These are phyloP conservation scores for Toxotes lorentzi DNA, from an alignment of 2,797 vertebrate species.

Conservation along the genomic window DNA sequence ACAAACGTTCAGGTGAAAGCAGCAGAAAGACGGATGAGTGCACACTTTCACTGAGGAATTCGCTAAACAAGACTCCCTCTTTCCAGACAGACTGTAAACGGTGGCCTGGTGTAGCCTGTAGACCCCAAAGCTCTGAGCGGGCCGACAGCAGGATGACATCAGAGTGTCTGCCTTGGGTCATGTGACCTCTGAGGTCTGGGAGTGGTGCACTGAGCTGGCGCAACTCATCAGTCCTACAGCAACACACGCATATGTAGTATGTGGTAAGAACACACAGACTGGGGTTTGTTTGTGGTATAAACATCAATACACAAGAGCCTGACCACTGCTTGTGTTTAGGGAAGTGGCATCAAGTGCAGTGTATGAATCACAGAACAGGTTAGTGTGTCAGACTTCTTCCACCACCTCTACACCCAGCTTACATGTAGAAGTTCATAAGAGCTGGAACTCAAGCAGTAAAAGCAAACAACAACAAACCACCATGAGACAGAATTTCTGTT, in stretches of 20 bases:
- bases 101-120: neutral
- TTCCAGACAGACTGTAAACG: slow-evolving; percentile 28
- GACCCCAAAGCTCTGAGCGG: slow-evolving; percentile 16
- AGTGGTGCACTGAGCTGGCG: slow-evolving; percentile 43
- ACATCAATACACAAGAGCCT: slow-evolving; percentile 16
- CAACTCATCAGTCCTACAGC: slow-evolving; percentile 40
- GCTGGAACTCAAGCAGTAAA: neutral
- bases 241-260: slow-evolving; percentile 16
- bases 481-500: slow-evolving; percentile 11
- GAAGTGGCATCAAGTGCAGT: slow-evolving; percentile 7
- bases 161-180: slow-evolving; percentile 53
- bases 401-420: neutral
- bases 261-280: slow-evolving; percentile 21
- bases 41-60: slow-evolving; percentile 38
- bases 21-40: slow-evolving; percentile 12
- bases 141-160: slow-evolving; percentile 62
- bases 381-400: neutral
- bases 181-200: slow-evolving; percentile 56
- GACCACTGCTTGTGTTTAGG: neutral
- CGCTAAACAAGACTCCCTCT: slow-evolving; percentile 34
- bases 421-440: neutral
- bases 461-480: slow-evolving; percentile 8
- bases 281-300: slow-evolving; percentile 51
- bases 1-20: slow-evolving; percentile 43
- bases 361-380: neutral